A percentile compares a stretch with the other conserved stretches of the same genome.
Conservation (phyloP, 2,113 vertebrate species). For the Antennarius striatus region DNA sequence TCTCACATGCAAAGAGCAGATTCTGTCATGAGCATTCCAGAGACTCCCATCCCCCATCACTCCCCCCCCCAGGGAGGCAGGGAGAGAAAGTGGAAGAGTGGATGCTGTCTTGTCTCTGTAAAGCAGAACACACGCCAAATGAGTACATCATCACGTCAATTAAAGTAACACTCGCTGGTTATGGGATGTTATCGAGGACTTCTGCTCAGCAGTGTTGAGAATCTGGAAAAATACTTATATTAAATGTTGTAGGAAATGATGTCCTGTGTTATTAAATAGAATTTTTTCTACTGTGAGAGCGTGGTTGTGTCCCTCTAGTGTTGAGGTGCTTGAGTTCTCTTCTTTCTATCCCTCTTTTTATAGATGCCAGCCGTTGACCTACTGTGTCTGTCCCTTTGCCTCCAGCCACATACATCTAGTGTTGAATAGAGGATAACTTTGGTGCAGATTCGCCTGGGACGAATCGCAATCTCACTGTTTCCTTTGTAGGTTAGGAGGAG, state of each 20-base stretch:
- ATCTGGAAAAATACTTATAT: slow-evolving; percentile 1
- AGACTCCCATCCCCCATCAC: slow-evolving; percentile 65
- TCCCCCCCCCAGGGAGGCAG: slow-evolving; percentile 51
- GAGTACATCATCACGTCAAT: slow-evolving; percentile 66
- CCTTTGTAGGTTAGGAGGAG: no score
- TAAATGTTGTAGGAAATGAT: slow-evolving; percentile 21
- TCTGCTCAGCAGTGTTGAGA: slow-evolving; percentile 16
- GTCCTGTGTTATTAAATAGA: slow-evolving; percentile 13
- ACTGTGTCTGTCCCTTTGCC: slow-evolving; percentile 2
- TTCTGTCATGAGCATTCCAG: slow-evolving; percentile 65
- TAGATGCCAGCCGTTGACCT: slow-evolving; percentile 1
- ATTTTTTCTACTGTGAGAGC: not conserved
- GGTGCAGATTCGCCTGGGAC: not conserved
- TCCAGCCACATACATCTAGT: not conserved
- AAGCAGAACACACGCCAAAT: slow-evolving; percentile 63
- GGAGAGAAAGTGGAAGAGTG: slow-evolving; percentile 37
- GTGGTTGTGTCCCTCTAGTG: not conserved
- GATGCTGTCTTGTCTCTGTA: slow-evolving; percentile 60
- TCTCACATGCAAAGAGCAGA: slow-evolving; percentile 68
- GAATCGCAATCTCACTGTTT: not conserved
- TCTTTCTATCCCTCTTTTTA: not conserved
- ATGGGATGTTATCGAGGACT: slow-evolving; percentile 20
- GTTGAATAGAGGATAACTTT: not conserved
- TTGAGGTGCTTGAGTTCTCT: not conserved
- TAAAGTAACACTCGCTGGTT: slow-evolving; percentile 59